These are phyloP conservation scores for Lytechinus variegatus DNA, from an alignment of 35 echinoderm and acorn worm genomes.

Conservation along the genomic window DNA sequence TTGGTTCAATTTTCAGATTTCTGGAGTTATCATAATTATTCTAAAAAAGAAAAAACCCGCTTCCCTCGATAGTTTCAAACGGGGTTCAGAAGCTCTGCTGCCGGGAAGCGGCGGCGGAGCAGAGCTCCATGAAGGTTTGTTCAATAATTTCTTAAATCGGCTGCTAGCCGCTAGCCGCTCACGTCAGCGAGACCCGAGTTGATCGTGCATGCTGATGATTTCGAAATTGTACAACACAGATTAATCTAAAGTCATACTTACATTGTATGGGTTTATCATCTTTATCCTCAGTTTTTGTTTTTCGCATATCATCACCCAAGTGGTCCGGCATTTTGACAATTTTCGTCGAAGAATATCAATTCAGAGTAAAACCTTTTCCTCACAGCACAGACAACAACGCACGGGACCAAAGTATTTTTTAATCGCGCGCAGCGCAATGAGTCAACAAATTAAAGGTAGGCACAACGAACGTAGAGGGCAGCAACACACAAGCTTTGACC, in stretches of 20 bases:
- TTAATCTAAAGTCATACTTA: constrained; percentile 12
- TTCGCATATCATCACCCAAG: constrained; percentile 95
- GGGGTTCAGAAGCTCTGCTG: no score
- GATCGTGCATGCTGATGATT: no score
- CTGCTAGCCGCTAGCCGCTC: no score
- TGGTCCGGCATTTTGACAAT: constrained; percentile 86
- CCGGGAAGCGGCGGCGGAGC: background rate
- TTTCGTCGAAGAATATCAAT: background rate
- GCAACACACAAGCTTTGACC: no score
- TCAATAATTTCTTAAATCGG: no score
- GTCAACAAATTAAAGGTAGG: background rate
- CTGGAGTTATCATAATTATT: no score
- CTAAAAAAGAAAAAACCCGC: no score
- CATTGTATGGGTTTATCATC: constrained; percentile 98
- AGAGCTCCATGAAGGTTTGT: background rate
- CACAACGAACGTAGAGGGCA: no score
- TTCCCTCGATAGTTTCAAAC: no score
- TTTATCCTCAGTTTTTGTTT: constrained; percentile 86
- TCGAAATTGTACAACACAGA: background rate
- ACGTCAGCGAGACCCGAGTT: background rate
- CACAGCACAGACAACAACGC: background rate
- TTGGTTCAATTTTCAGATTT: no score
- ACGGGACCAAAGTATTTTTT: background rate
- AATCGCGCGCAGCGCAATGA: background rate
- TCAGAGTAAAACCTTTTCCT: background rate